Evolutionary conservation across 2,113 vertebrate species (phyloP), one percentile per base, ranked within the genome.

Genomic region (Vulpes ferrilata): DNA sequence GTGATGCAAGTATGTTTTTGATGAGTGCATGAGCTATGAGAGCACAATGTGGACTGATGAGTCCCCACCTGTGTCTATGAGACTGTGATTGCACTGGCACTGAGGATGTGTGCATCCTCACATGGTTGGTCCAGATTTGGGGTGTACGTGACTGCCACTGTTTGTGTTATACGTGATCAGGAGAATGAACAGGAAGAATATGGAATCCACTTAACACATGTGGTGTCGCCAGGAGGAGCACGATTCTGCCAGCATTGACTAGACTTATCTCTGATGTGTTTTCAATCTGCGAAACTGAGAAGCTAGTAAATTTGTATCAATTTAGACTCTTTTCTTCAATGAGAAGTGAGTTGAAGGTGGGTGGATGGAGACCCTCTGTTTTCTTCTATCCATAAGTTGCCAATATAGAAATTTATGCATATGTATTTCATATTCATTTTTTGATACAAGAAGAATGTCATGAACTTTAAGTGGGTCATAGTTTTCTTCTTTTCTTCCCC

Each of bases 391-490:
- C 9, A 38, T 15, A 81, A 16, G 35, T 74, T 80, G 23, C 59
- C 60, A 0, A 0, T 16, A 27, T 82, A 81, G 48, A 76, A 83
- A 92, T 90, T 96, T 76, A 35, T 73, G 86, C 35, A 48, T 13
- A 74, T 92, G 38, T 27, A n/a, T 81, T 88, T 93, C 64, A 87
- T 69, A 30, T 59, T 96, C 74, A 79, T 32, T 69, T 84, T 93
- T 32, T 73, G 51, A 82, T 88, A 48, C n/a, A 88, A 62, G 32
- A 89, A 92, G 78, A 96, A 95, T 86, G 92, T 69, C 79, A 84
- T 84, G 83, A 96, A 92, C 96, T 97, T 95, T 89, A 95, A 93
- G 62, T 64, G 30, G 81, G 80, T 73, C 84, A 95, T 13, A 27
- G 80, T 82, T 96, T 96, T 84, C 90, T 94, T 90, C 74, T 3